Conservation (phyloP, 2,113 vertebrate genomes). For the Ophthalmolycus amberensis region DNA sequence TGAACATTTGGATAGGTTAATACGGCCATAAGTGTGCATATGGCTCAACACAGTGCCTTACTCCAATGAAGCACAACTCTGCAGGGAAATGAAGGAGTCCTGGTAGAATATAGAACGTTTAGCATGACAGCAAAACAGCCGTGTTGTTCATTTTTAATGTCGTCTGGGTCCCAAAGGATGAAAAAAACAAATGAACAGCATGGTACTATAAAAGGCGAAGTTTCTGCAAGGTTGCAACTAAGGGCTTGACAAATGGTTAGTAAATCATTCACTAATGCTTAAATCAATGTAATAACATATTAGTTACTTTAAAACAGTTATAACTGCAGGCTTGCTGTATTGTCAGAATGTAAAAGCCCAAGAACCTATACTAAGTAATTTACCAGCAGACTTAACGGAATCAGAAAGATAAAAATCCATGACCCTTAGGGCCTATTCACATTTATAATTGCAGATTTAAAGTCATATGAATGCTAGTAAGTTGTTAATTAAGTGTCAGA, state of each 20-base stretch:
- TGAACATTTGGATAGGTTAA: slow-evolving; percentile 66
- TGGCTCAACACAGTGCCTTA: slow-evolving; percentile 19
- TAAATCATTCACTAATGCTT: background rate
- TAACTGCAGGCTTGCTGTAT: background rate
- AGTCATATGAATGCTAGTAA: background rate
- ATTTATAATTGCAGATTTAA: background rate
- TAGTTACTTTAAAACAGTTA: background rate
- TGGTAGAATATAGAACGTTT: slow-evolving; percentile 6
- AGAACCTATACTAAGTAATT: background rate
- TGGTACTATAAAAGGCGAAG: no score
- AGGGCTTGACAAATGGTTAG: background rate
- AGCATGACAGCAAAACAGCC: slow-evolving; percentile 43
- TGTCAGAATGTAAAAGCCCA: background rate
- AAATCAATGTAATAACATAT: background rate
- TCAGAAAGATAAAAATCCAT: background rate
- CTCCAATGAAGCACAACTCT: slow-evolving; percentile 54
- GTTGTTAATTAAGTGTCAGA: background rate
- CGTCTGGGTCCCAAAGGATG: slow-evolving; percentile 20
- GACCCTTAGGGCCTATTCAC: slow-evolving; percentile 3
- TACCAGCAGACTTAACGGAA: background rate
- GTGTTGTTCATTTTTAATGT: slow-evolving; percentile 59
- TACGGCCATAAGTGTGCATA: slow-evolving; percentile 64
- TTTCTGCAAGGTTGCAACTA: background rate
- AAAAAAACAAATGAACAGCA: slow-evolving; percentile 4
- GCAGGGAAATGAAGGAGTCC: slow-evolving; percentile 65